A percentile compares a stretch with the other conserved stretches of the same genome.
Conservation (phyloP, 2,113 vertebrate species). For the Fulica atra region DNA sequence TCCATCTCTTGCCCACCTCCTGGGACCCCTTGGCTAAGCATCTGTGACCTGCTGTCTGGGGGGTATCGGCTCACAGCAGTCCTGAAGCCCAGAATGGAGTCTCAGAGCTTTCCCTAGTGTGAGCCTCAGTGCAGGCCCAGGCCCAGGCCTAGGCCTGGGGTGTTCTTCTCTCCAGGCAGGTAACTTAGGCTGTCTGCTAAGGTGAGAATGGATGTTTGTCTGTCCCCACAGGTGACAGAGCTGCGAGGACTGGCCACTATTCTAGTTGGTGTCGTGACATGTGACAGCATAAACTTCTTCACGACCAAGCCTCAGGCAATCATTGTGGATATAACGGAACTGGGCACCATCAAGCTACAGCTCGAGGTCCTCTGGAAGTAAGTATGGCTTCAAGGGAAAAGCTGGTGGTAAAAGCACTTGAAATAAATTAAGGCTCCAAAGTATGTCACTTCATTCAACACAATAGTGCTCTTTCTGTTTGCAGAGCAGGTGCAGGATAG, state of each 20-base stretch:
- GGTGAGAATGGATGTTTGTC: background rate
- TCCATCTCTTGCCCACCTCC: background rate
- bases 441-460: background rate
- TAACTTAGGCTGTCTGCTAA: background rate
- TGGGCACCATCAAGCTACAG: conserved; percentile 96
- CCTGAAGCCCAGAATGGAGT: background rate
- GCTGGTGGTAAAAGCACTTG: background rate
- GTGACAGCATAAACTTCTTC: conserved; percentile 89
- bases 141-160: background rate
- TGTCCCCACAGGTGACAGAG: conserved; percentile 85
- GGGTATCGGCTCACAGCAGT: background rate
- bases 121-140: background rate
- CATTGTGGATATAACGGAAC: conserved; percentile 92
- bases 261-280: conserved; percentile 87
- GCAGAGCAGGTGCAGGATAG: conserved; percentile 6
- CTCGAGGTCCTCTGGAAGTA: conserved; percentile 96
- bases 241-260: conserved; percentile 88
- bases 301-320: conserved; percentile 86
- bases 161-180: fast-evolving
- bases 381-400: conserved; percentile 37
- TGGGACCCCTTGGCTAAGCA: background rate
- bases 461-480: background rate
- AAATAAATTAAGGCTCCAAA: fast-evolving
- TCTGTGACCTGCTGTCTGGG: fast-evolving
- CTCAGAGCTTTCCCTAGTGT: background rate